Evolutionary conservation across 2,888 invertebrate species (phyloP).

Genomic region (Sinotaia quadrata): DNA sequence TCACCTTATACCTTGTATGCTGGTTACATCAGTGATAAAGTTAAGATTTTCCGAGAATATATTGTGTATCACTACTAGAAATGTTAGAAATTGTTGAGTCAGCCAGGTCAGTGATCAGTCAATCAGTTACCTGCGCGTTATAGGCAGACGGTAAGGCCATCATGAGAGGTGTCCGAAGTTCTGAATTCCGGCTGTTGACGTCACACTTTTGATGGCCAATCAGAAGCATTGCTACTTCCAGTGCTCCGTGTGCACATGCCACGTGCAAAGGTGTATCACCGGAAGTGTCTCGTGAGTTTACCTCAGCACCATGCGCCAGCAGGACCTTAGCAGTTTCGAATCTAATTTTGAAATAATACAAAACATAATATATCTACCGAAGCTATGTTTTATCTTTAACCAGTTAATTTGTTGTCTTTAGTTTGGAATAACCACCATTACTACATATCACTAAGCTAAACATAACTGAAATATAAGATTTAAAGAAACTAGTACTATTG

Average conservation of each 20-base stretch:
- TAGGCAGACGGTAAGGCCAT: conserved; percentile 3
- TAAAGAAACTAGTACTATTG: too few species aligned
- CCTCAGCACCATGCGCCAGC: neutral
- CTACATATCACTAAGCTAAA: too few species aligned
- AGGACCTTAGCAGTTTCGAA: neutral
- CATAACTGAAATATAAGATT: too few species aligned
- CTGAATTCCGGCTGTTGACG: conserved; percentile 2
- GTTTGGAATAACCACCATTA: too few species aligned
- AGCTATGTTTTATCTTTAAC: neutral
- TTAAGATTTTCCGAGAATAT: too few species aligned
- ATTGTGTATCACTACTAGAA: too few species aligned
- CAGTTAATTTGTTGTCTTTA: neutral
- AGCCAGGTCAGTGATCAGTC: too few species aligned
- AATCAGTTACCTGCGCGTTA: neutral
- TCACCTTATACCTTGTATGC: too few species aligned
- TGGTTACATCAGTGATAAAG: too few species aligned
- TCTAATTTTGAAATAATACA: neutral
- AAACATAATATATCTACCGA: neutral
- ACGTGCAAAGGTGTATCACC: neutral
- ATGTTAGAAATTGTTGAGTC: too few species aligned
- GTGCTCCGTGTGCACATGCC: neutral
- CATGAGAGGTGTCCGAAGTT: neutral
- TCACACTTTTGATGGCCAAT: neutral
- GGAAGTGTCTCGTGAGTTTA: neutral
- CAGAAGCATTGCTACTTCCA: neutral